These are phyloP conservation scores for Spinibarbus caldwelli DNA, from an alignment of 2,797 vertebrate species.

Conservation along the genomic window DNA sequence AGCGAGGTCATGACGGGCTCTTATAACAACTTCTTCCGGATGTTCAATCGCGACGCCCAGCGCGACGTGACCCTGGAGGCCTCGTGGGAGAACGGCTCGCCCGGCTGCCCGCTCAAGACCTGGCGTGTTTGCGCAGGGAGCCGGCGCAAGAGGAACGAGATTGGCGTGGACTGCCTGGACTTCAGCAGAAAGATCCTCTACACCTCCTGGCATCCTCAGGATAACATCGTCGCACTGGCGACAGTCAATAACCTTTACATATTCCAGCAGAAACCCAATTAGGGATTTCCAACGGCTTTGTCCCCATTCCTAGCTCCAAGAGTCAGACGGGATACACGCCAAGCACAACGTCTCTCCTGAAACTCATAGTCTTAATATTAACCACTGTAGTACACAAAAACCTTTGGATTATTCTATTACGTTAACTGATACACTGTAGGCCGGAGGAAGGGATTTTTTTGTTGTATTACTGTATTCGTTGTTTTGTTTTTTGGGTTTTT, in stretches of 20 bases:
- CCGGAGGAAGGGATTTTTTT: conserved; percentile 68
- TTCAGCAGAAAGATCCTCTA: conserved; percentile 99
- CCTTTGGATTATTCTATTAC: conserved; percentile 33
- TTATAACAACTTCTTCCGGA: conserved; percentile 99
- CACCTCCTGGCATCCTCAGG: conserved; percentile 97
- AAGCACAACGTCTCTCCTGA: conserved; percentile 48
- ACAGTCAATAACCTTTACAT: conserved; percentile 99
- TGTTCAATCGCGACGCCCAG: conserved; percentile 92
- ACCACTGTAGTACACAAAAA: conserved; percentile 37
- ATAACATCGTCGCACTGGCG: conserved; percentile 96
- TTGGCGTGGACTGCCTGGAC: conserved; percentile 96
- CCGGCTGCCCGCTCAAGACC: conserved; percentile 88
- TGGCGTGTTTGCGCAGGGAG: conserved; percentile 95
- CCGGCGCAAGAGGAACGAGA: conserved; percentile 96
- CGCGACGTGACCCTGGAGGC: conserved; percentile 92
- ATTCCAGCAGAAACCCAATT: conserved; percentile 98
- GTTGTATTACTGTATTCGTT: conserved; percentile 21
- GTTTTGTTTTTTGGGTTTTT: neutral
- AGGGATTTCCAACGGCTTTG: conserved; percentile 76
- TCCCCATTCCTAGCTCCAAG: conserved; percentile 56
- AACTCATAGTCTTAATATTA: conserved; percentile 44
- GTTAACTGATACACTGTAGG: conserved; percentile 63
- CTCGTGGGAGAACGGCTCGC: conserved; percentile 93
- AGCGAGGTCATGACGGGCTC: conserved; percentile 98
- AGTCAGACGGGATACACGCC: conserved; percentile 57